A percentile compares a stretch with the other conserved stretches of the same genome.
phyloP scores from a whole-genome alignment of 2,113 vertebrate species.

The Brachypteracias leptosomus region DNA sequence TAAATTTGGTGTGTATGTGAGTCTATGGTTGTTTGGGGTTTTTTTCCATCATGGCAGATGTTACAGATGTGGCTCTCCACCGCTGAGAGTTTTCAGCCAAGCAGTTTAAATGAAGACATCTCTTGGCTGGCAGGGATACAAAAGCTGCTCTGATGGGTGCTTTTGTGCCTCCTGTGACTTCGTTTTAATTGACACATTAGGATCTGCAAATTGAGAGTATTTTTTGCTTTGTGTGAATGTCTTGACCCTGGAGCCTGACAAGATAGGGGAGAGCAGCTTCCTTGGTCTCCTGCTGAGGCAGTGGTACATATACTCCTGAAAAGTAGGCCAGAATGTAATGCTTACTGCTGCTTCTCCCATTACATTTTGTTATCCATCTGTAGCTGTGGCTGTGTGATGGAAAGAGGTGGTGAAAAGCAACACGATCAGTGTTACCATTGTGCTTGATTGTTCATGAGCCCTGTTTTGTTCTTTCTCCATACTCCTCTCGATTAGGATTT shows the following conservation, averaged over 20 bases:
- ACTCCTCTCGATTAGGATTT: not conserved
- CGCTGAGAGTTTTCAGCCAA: not conserved
- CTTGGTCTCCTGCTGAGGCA: not conserved
- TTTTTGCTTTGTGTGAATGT: not conserved
- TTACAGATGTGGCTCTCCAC: not conserved
- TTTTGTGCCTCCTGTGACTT: not conserved
- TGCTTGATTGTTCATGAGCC: not conserved
- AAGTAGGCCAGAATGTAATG: not conserved
- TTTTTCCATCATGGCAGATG: not conserved
- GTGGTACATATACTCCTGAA: not conserved
- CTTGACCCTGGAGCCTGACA: not conserved
- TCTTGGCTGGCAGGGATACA: not conserved
- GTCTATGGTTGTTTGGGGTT: not conserved
- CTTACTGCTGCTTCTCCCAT: not conserved
- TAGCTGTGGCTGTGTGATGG: not conserved
- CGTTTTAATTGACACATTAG: not conserved
- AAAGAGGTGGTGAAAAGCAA: not conserved
- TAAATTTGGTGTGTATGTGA: not conserved
- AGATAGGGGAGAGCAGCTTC: not conserved
- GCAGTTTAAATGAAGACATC: not conserved
- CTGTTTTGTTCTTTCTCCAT: not conserved
- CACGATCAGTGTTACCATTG: not conserved
- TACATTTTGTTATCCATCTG: not conserved
- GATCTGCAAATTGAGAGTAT: not conserved
- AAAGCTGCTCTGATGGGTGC: not conserved